phyloP scores from a whole-genome alignment of 2,113 vertebrate species.

The Nycticryphes semicollaris region DNA sequence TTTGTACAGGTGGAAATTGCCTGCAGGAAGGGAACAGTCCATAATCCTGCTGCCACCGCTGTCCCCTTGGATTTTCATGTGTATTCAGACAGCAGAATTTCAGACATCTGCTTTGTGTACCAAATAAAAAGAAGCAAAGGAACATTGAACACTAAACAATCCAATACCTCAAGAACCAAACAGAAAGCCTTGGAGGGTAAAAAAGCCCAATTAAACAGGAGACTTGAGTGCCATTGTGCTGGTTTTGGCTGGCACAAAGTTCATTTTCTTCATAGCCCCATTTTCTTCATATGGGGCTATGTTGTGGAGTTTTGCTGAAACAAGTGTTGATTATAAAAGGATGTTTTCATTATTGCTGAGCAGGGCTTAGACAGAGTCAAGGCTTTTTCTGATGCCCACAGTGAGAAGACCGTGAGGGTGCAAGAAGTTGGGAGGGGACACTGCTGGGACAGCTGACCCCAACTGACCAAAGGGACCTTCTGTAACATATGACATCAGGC shows the following conservation, averaged over 20 bases:
- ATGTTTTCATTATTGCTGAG: neutral
- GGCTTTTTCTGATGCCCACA: neutral
- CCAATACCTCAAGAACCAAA: neutral
- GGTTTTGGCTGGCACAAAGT: neutral
- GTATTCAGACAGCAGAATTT: neutral
- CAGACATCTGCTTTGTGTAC: neutral
- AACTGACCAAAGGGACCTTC: neutral
- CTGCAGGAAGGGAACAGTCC: neutral
- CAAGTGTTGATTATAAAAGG: neutral
- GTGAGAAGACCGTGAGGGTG: neutral
- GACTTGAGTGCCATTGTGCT: neutral
- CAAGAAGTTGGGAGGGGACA: neutral
- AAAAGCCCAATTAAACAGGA: slow-evolving; percentile 31
- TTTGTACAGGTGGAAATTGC: neutral
- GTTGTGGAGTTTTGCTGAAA: neutral
- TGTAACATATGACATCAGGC: neutral
- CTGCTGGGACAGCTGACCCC: neutral
- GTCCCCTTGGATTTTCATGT: neutral
- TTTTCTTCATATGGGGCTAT: neutral
- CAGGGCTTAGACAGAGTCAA: neutral
- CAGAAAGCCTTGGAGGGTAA: neutral
- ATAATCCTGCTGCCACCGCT: neutral
- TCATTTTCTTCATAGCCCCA: neutral
- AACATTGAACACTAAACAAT: neutral
- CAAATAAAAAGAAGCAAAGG: neutral